phyloP scores from a whole-genome alignment of 1,140 invertebrate genomes.

The Ridgeia piscesae region DNA sequence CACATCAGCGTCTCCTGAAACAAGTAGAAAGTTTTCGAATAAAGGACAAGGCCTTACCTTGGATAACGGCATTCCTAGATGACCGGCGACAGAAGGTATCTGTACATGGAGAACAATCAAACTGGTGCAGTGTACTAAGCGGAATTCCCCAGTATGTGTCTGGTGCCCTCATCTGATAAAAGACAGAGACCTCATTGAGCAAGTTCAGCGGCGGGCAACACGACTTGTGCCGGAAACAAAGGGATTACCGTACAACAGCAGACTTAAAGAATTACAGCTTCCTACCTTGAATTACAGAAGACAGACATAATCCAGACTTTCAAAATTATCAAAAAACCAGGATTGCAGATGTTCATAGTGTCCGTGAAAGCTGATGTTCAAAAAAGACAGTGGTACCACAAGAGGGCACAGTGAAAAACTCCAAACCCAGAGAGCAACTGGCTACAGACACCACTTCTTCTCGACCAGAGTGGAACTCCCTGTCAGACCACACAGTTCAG shows the following conservation, averaged over 20 bases:
- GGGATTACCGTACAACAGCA: neutral
- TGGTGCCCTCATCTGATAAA: neutral
- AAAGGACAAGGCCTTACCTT: too few relatives aligned
- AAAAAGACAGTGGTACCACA: neutral
- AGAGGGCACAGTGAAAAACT: neutral
- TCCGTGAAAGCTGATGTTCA: neutral
- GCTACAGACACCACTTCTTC: neutral
- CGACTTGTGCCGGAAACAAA: neutral
- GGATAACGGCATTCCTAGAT: too few relatives aligned
- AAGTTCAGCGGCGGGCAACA: neutral
- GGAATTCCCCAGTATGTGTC: neutral
- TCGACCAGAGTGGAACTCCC: neutral
- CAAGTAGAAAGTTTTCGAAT: too few relatives aligned
- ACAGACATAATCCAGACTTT: neutral
- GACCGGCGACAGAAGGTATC: too few relatives aligned
- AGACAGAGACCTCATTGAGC: neutral
- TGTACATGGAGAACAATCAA: too few relatives aligned
- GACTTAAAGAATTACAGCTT: neutral
- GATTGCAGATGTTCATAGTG: neutral
- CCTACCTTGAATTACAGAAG: neutral
- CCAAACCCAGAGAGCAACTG: neutral
- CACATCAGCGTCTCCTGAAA: too few relatives aligned
- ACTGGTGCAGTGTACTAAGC: too few relatives aligned
- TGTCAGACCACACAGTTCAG: neutral
- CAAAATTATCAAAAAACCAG: neutral